Conservation (phyloP, 2,888 invertebrate species). For the Rhaphigaster nebulosa region DNA sequence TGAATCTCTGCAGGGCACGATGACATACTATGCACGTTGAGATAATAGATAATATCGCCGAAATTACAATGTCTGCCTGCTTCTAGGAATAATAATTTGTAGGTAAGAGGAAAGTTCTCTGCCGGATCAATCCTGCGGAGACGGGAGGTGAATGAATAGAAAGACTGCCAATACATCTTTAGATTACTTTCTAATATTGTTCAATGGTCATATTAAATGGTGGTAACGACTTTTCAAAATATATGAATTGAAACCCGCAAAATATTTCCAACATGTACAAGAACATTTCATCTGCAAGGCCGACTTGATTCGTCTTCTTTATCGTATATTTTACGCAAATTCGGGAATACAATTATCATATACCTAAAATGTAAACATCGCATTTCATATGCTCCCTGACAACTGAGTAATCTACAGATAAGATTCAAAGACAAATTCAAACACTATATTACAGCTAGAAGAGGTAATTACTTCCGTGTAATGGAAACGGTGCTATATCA, state of each 20-base stretch:
- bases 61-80: constrained; percentile 25
- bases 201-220: background rate
- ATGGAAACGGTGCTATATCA: background rate
- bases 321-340: background rate
- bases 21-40: constrained; percentile 12
- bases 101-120: background rate
- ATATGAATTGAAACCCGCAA: background rate
- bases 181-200: background rate
- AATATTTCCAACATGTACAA: background rate
- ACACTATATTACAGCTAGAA: background rate
- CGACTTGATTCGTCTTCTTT: background rate
- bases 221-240: background rate
- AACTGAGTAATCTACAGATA: background rate
- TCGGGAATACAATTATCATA: background rate
- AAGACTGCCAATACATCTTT: background rate
- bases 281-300: background rate
- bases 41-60: constrained; percentile 37
- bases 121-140: background rate
- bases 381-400: background rate
- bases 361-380: background rate
- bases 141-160: background rate
- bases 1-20: background rate
- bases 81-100: constrained; percentile 27
- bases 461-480: background rate
- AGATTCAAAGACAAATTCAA: background rate